Base-by-base conservation (phyloP, 2,113 vertebrate species). In the crab-eating macaque (Macaca fascicularis) region DNA sequence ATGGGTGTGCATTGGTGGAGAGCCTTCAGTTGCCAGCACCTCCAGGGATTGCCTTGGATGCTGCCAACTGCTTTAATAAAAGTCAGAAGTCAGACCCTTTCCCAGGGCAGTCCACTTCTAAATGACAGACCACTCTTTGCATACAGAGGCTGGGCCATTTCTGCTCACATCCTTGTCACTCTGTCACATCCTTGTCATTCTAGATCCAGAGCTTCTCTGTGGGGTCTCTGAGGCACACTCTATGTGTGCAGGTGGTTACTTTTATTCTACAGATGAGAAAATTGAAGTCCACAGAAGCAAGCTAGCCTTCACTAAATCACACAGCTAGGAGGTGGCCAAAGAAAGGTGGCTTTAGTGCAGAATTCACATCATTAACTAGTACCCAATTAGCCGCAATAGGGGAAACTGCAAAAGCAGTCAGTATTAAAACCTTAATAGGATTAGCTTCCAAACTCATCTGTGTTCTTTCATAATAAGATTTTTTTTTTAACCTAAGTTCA, bases 341-440 rank as follows among this genome's bases (percentile, higher is more conserved):
- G 27, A 32, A 64, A 64, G 27, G 12, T 64, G 27, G 10, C 61
- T 30, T 64, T 14, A 6, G 2, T 4, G 1, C 3, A n/a, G 45
- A 23, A 12, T 59, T 70, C 25, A 13, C 7, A 2, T 35, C 6
- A 20, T 25, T 48, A n/a, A 40, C 16, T 25, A 48, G 22, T 5
- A 27, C 19, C 30, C 1, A 1, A 1, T 14, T 25, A 52, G 23
- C 8, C 0, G 0, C 55, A 57, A 32, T 17, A 70, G 11, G 11
- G 70, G 2, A 96, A 57, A 89, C 0, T 50, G n/a, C 2, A 45
- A 40, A 81, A n/a, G 11, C 27, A 81, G 35, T 32, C 3, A 48
- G 17, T 22, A 23, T 79, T 69, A 14, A 80, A 38, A 45, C 8
- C 27, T 61, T 55, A 93, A 59, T 0, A 84, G 35, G 7, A 50